Base-by-base conservation (phyloP, 1,140 invertebrate species). In the Riptortus pedestris region DNA sequence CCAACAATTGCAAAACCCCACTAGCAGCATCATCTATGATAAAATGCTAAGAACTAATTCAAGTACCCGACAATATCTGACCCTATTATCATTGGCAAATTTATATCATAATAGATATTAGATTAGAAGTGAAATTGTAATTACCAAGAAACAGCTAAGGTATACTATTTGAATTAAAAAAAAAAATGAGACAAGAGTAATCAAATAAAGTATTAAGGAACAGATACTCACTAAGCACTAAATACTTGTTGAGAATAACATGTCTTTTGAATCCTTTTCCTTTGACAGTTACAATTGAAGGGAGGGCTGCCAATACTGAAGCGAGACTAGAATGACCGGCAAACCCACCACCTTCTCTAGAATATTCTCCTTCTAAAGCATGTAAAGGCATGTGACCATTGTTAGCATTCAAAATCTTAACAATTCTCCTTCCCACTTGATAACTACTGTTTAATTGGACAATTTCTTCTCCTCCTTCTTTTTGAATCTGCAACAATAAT, bases 381-480 rank as follows among this genome's bases (percentile, higher is more conserved):
- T 73, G 70, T 2, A 85, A 71, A 14, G 73, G 71, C 57, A 86
- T 70, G 57, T 76, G 74, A 3, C 81, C 80, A 14, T 76, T 74
- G 63, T 76, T 72, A 65, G 76, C 74, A 65, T 79, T 75, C 64
- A 86, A 72, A 11, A 85, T 72, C 18, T 75, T 72, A 67, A 82
- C 77, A 11, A 83, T 70, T 67, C 84, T 76, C 55, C 80, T 76
- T 0, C 80, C 81, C 62, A 85, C 81, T 38, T 76, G 71, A 68
- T 83, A 78, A 22, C 85, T 69, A 2, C 78, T 75, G 2, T 76
- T 79, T 18, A 86, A 71, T 66, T 79, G 75, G 18, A 85, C 76
- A 26, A 71, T 73, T 2, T 70, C 66, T 29, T 78, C 74, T 5
- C 72, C 73, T 70, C 62, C 18, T 45, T 64, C 63, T 45, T 45